These are phyloP conservation scores for Ectemnius lituratus DNA, from an alignment of 2,888 invertebrate species.

Conservation along the genomic window DNA sequence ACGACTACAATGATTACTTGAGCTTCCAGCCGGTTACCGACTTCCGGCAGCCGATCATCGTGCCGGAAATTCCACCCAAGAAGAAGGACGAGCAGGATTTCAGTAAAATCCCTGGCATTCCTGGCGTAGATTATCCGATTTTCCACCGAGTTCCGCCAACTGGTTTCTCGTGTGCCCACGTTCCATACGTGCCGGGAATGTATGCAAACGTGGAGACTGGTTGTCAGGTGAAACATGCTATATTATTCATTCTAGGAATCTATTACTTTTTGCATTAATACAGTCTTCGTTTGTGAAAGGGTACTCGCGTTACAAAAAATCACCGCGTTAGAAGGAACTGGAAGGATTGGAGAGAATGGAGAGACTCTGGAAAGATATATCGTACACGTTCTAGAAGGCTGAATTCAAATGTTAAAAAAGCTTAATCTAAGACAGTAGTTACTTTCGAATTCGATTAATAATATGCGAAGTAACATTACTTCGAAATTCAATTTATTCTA, in stretches of 20 bases:
- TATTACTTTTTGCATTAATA: too few species aligned
- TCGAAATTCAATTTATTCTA: too few species aligned
- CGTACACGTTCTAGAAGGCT: too few species aligned
- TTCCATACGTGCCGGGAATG: constrained; percentile 91
- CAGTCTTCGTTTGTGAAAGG: too few species aligned
- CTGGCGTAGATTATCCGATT: constrained; percentile 90
- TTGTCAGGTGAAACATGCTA: constrained; percentile 82
- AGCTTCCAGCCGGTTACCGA: constrained; percentile 60
- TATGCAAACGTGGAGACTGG: constrained; percentile 94
- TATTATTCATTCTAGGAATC: constrained; percentile 78
- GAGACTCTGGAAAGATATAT: too few species aligned
- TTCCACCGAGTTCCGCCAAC: constrained; percentile 89
- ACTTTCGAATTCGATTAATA: too few species aligned
- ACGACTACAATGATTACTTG: constrained; percentile 59
- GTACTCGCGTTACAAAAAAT: too few species aligned
- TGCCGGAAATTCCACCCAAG: constrained; percentile 62
- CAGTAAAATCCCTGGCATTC: constrained; percentile 87
- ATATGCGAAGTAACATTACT: too few species aligned
- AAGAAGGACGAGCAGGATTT: constrained; percentile 86
- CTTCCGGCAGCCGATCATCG: constrained; percentile 55
- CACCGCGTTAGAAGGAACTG: too few species aligned
- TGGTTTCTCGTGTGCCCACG: constrained; percentile 87
- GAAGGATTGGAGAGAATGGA: too few species aligned
- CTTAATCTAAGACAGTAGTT: too few species aligned
- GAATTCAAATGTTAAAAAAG: too few species aligned